Evolutionary conservation across 2,797 vertebrate species (phyloP).

Genomic region (Falco rusticolus): DNA sequence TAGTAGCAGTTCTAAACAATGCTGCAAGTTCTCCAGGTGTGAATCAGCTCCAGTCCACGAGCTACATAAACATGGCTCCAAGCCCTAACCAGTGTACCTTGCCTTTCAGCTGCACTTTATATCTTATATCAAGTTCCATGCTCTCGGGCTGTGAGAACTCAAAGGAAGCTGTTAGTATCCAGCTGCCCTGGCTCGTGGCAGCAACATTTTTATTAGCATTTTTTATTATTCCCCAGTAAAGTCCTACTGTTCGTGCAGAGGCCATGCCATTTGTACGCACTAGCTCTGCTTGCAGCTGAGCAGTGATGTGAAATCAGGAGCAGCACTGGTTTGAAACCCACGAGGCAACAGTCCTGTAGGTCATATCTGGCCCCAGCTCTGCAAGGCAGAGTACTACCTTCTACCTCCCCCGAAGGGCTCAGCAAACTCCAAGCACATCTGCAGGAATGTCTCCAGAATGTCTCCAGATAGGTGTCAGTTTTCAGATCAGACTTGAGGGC

Average conservation of each 20-base stretch:
- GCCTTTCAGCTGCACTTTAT: background rate
- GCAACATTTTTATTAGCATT: background rate
- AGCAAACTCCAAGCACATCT: background rate
- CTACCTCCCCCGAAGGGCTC: background rate
- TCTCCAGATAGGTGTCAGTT: background rate
- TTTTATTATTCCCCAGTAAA: background rate
- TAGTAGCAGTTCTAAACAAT: background rate
- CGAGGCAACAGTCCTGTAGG: background rate
- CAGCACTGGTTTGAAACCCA: background rate
- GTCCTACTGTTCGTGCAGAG: background rate
- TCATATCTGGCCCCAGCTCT: background rate
- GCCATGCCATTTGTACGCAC: background rate
- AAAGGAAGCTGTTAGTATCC: background rate
- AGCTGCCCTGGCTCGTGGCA: background rate
- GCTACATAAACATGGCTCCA: accelerated
- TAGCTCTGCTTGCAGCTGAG: background rate
- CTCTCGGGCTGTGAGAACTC: background rate
- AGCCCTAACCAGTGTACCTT: background rate
- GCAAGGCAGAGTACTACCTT: background rate
- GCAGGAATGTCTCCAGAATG: background rate
- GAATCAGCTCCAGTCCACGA: background rate
- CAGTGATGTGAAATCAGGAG: background rate
- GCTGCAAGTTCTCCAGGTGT: background rate
- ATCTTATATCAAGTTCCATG: accelerated
- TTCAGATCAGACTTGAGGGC: background rate